Base-by-base conservation (phyloP, 2,113 vertebrate species). In the Neogobius melanostomus region DNA sequence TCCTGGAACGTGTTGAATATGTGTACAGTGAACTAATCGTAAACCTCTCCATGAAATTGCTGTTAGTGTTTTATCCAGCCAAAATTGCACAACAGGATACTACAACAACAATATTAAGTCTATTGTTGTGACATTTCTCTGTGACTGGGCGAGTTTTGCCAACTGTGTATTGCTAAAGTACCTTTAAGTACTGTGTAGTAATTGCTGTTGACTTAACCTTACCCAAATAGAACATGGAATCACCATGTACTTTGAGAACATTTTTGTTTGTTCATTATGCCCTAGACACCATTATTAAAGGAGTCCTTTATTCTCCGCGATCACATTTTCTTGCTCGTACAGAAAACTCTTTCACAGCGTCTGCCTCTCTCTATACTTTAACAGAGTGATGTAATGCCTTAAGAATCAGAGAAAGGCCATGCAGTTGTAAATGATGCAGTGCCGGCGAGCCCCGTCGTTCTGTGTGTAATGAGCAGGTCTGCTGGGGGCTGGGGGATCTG, bases 381-480 rank as follows among this genome's bases (percentile, higher is more conserved):
- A 62, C 51, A 5, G 11, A 46, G 61, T 86, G 82, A 90, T 85
- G 87, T 87, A 83, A 85, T 80, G 65, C 72, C 56, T 86, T 44
- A 79, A 77, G 79, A 90, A 85, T 85, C 61, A 16, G 65, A 82
- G 88, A 87, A 36, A 91, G 85, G 87, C 88, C 87, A 54, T 11
- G 53, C 53, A 93, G 89, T 88, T 90, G 92, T 93, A 91, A 94
- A 94, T 89, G 85, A 87, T 76, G 82, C 78, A 72, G 62, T 75
- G 71, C 87, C 86, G 86, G 79, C 72, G 66, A 73, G 73, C 87
- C 90, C 76, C 36, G 44, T 78, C 89, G 71, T 82, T 86, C 82
- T 80, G 68, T 79, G 62, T 78, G 69, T 78, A 75, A 86, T 77
- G 70, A 79, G 69, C 56, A 12, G 72, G 67, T 82, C 72, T 78